A percentile compares a stretch with the other conserved stretches of the same genome.
phyloP scores from a whole-genome alignment of 1,140 invertebrate genomes.

The Ostrea edulis region DNA sequence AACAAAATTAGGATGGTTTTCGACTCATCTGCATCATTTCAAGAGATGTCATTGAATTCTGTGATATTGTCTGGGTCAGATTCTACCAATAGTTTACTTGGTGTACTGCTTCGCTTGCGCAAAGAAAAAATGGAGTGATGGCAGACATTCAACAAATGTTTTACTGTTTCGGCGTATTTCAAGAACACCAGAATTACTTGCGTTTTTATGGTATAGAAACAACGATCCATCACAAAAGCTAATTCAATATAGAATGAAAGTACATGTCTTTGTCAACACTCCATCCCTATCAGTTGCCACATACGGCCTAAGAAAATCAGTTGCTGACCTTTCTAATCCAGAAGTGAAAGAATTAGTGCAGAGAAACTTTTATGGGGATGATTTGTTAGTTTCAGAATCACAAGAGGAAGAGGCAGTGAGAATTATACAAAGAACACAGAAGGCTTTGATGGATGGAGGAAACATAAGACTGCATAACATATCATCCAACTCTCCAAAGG shows the following conservation, averaged over 20 bases:
- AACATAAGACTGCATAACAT: conserved; percentile 54
- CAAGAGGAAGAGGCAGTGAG: conserved; percentile 4
- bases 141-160: conserved; percentile 46
- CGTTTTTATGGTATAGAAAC: conserved; percentile 43
- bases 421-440: conserved; percentile 34
- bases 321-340: not conserved
- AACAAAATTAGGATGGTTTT: conserved; percentile 49
- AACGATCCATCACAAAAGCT: not conserved
- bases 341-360: conserved; percentile 44
- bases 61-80: conserved; percentile 26
- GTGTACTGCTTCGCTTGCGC: conserved; percentile 36
- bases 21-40: conserved; percentile 9
- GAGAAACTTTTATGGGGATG: conserved; percentile 48
- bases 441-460: conserved; percentile 25
- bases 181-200: conserved; percentile 42
- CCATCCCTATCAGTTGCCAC: conserved; percentile 48
- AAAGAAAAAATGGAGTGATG: conserved; percentile 48
- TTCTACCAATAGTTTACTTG: conserved; percentile 20
- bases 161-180: conserved; percentile 33
- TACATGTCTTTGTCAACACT: conserved; percentile 48
- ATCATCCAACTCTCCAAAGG: conserved; percentile 44
- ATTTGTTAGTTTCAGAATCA: conserved; percentile 42
- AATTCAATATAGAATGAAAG: conserved; percentile 41
- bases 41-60: conserved; percentile 27
- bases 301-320: conserved; percentile 43